Evolutionary conservation across 2,888 invertebrate species (phyloP), one percentile per base, ranked within the genome.

Genomic region (Ceramica pisi): DNA sequence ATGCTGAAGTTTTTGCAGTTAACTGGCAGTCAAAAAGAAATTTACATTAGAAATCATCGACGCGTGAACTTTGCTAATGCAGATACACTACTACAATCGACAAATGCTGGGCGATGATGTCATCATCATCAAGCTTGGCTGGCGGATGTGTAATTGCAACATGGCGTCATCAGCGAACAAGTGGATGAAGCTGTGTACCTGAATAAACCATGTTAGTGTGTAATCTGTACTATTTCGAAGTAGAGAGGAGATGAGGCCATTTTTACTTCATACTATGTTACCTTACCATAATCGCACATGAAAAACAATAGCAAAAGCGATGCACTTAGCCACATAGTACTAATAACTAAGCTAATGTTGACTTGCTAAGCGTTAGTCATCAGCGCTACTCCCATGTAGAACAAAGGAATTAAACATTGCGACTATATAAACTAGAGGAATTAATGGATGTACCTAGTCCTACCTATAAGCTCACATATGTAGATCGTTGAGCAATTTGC

Each of bases 341-440:
- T 57, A 71, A 74, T 61, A 74, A 55, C 60, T 50, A 44, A 67
- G 80, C 65, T 80, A 66, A 83, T 74, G 65, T 75, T 80, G 83
- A 75, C 55, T 82, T 74, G 59, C 56, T 55, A 62, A 67, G 60
- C 35, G 76, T 84, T 84, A 86, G 82, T 86, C 84, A 84, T 73
- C 79, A 75, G 67, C 67, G n/a, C 19, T 86, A 84, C 80, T 79
- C 72, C 69, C 74, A 74, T 67, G 61, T 23, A 66, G 82, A 86
- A 84, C 86, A 84, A 86, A 82, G 86, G 85, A 84, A 84, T 79
- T 79, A 86, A 86, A 86, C 86, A 81, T 59, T 77, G 80, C 75
- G 66, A 68, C 69, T 79, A 71, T 75, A 73, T 78, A 65, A 71
- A 78, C 81, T 75, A 78, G 69, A 50, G 53, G 67, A 71, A 75